These are phyloP conservation scores for sheep (Ovis aries) DNA, from an alignment of 2,113 vertebrate species.

Conservation along the genomic window ARS-UI_Ramb_v3.0 NC_056055.1:143096001-143096500, in stretches of 20 bases:
- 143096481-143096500: background rate
- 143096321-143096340: too few species aligned
- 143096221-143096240: too few species aligned
- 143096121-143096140: too few species aligned
- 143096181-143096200: too few species aligned
- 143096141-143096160: too few species aligned
- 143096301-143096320: too few species aligned
- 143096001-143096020: background rate
- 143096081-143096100: background rate
- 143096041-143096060: background rate
- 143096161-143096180: too few species aligned
- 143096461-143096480: background rate
- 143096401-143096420: background rate
- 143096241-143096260: too few species aligned
- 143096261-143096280: too few species aligned
- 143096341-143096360: too few species aligned
- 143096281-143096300: rapidly evolving
- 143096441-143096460: background rate
- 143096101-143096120: background rate
- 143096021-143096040: background rate
- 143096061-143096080: background rate
- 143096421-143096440: background rate
- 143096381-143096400: background rate
- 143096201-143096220: too few species aligned
- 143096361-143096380: too few species aligned